A percentile compares a stretch with the other conserved stretches of the same genome.
Conservation (phyloP, 2,113 vertebrate genomes). For the Capreolus pygargus region DNA sequence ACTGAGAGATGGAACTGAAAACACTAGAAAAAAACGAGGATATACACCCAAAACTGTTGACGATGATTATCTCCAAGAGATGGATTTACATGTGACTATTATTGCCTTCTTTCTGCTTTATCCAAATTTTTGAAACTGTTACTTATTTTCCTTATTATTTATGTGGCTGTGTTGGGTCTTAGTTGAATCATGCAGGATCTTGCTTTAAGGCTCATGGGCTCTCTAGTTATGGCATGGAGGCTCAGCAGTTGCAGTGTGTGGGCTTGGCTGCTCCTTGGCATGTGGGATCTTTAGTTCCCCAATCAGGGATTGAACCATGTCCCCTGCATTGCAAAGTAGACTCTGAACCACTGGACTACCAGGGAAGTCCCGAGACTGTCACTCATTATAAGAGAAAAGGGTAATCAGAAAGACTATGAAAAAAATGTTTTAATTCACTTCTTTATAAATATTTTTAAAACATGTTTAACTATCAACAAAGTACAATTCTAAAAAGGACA, state of each 20-base stretch:
- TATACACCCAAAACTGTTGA: not conserved
- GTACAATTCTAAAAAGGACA: conserved; percentile 1
- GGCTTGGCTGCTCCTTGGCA: not conserved
- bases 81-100: not conserved
- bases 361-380: not conserved
- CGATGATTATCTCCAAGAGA: not conserved
- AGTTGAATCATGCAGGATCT: not conserved
- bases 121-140: not conserved
- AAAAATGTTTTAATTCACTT: not conserved
- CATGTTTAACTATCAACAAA: not conserved
- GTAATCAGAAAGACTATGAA: not conserved
- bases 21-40: not conserved
- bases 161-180: not conserved
- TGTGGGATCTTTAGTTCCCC: not conserved
- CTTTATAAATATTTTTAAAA: not conserved
- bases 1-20: not conserved
- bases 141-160: not conserved
- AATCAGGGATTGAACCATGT: not conserved
- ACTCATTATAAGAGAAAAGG: not conserved
- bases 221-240: not conserved
- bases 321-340: not conserved
- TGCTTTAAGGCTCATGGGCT: not conserved
- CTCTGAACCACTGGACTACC: not conserved
- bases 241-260: not conserved
- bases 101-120: not conserved